Percentiles rank a stretch among this genome's conserved stretches.
These are phyloP conservation scores for Portunus trituberculatus DNA, from an alignment of 1,140 invertebrate genomes.

Conservation along the genomic window DNA sequence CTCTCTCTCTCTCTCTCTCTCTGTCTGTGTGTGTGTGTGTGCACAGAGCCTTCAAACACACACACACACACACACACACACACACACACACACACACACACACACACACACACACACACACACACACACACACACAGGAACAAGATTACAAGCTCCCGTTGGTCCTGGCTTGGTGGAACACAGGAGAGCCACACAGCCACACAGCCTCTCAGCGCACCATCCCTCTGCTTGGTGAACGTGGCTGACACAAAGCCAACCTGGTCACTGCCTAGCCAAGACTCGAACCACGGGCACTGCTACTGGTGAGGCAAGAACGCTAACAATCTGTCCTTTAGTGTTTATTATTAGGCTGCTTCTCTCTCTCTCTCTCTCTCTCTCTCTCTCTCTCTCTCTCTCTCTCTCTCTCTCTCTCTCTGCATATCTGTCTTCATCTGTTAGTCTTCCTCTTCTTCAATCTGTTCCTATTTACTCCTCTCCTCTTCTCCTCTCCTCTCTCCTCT, in stretches of 20 bases:
- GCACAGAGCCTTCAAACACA: neutral
- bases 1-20: no score
- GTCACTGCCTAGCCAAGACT: no score
- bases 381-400: neutral
- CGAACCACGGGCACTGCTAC: no score
- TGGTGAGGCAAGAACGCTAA: neutral
- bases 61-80: slow-evolving; percentile 11
- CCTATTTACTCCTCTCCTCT: neutral
- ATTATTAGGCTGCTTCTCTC: neutral
- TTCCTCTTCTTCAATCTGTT: neutral
- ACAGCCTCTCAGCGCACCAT: no score
- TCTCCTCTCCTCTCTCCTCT: neutral
- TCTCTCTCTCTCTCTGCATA: neutral
- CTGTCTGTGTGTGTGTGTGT: no score
- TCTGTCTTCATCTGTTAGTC: neutral
- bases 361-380: neutral
- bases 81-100: slow-evolving; percentile 20
- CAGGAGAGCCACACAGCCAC: no score
- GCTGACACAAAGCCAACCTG: no score
- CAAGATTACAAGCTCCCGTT: neutral
- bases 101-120: neutral
- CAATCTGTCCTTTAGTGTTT: neutral
- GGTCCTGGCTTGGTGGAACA: no score
- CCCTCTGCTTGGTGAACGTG: no score
- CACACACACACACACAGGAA: neutral